phyloP scores from a whole-genome alignment of 2,888 invertebrate species.

The Byasa hedistus region DNA sequence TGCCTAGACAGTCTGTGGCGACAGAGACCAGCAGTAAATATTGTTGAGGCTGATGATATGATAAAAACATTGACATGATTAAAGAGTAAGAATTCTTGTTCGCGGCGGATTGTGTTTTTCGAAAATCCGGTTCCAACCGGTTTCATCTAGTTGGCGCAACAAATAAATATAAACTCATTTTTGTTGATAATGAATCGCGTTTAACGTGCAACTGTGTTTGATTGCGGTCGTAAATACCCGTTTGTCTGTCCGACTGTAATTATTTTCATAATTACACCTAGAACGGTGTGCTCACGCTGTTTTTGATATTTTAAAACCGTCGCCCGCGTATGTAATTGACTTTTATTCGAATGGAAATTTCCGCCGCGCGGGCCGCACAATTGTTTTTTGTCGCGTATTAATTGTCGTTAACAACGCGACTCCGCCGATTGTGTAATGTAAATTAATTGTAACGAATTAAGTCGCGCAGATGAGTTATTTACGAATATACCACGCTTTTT shows the following conservation, averaged over 20 bases:
- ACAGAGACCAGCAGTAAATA: no score
- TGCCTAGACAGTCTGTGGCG: no score
- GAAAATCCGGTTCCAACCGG: no score
- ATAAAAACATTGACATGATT: no score
- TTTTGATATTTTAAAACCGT: conserved; percentile 32
- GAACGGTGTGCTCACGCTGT: conserved; percentile 33
- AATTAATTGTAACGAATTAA: conserved; percentile 20
- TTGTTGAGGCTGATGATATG: no score
- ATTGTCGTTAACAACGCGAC: conserved; percentile 25
- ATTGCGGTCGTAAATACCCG: conserved; percentile 63
- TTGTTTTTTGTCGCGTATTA: conserved; percentile 29
- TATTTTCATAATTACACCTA: conserved; percentile 45
- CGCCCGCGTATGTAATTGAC: conserved; percentile 27
- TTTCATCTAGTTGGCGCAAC: conserved; percentile 61
- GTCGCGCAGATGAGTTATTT: conserved; percentile 17
- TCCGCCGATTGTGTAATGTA: conserved; percentile 18
- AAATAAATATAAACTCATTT: conserved; percentile 76
- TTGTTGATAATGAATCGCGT: conserved; percentile 76
- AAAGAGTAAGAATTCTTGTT: no score
- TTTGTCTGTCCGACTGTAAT: conserved; percentile 44
- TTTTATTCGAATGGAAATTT: conserved; percentile 29
- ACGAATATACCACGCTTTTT: not conserved
- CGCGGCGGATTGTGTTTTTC: no score
- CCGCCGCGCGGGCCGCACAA: conserved; percentile 2
- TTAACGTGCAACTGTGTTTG: conserved; percentile 72